Evolutionary conservation across 30 jellyfish, hydroid and myxozoan genomes (phyloP).

Genomic region (Clytia hemisphaerica): DNA sequence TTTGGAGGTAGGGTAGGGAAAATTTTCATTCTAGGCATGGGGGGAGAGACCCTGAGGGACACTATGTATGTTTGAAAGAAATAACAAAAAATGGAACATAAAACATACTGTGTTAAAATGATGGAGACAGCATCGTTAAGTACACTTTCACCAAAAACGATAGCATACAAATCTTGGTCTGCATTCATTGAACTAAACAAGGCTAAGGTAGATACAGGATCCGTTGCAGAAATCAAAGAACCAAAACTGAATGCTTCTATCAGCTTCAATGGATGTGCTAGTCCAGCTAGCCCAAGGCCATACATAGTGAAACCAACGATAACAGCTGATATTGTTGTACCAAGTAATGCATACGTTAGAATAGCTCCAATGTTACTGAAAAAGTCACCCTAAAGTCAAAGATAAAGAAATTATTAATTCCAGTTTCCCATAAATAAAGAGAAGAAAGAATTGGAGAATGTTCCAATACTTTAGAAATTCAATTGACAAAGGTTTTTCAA

Average conservation of each 20-base stretch:
- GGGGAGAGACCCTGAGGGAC: too few relatives aligned
- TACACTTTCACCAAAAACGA: conserved; percentile 92
- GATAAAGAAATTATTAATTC: not conserved
- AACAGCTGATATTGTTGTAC: conserved; percentile 75
- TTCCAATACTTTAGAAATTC: not conserved
- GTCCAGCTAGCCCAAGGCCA: conserved; percentile 64
- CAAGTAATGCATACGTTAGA: conserved; percentile 78
- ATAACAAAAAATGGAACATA: too few relatives aligned
- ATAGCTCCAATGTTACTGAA: conserved; percentile 94
- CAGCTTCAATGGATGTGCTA: conserved; percentile 33
- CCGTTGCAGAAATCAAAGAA: conserved; percentile 88
- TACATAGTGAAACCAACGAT: conserved; percentile 75
- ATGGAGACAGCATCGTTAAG: conserved; percentile 92
- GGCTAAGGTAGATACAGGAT: conserved; percentile 92
- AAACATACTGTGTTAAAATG: conserved; percentile 63
- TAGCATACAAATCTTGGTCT: conserved; percentile 86
- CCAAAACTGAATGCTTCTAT: conserved; percentile 89
- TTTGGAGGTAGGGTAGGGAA: too few relatives aligned
- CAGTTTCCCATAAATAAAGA: too few relatives aligned
- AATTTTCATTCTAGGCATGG: too few relatives aligned
- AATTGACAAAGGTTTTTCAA: not conserved
- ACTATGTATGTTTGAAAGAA: too few relatives aligned
- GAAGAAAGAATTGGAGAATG: not conserved
- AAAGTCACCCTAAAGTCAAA: conserved; percentile 67
- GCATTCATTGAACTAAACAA: conserved; percentile 83